These are phyloP conservation scores for Cynaeus angustus DNA, from an alignment of 2,888 invertebrate species.

Conservation along the genomic window DNA sequence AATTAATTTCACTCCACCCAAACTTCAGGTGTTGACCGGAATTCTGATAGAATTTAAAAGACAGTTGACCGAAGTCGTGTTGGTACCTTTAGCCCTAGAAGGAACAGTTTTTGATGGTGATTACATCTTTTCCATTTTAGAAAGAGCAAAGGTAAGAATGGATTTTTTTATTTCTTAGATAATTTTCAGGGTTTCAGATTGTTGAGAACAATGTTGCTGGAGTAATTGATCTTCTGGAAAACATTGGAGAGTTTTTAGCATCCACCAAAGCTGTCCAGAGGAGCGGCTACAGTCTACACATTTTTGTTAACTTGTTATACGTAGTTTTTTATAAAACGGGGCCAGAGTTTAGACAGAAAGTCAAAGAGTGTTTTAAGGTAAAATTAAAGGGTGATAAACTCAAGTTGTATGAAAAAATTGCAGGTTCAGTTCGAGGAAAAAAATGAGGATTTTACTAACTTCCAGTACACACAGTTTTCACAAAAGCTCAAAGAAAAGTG, in stretches of 20 bases:
- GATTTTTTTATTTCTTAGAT: background rate
- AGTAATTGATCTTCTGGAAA: slow-evolving; percentile 82
- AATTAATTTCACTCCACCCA: slow-evolving; percentile 88
- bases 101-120: slow-evolving; percentile 83
- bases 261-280: slow-evolving; percentile 76
- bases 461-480: slow-evolving; percentile 72
- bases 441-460: background rate
- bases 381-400: too few species aligned
- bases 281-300: slow-evolving; percentile 86
- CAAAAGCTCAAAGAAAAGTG: slow-evolving; percentile 71
- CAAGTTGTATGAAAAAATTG: background rate
- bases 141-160: slow-evolving; percentile 76
- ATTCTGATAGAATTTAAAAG: slow-evolving; percentile 73
- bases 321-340: slow-evolving; percentile 77
- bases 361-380: slow-evolving; percentile 81
- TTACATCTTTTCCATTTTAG: slow-evolving; percentile 84
- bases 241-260: slow-evolving; percentile 83
- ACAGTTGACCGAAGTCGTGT: background rate
- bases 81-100: slow-evolving; percentile 66
- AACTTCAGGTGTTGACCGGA: slow-evolving; percentile 85
- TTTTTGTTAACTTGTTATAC: slow-evolving; percentile 84
- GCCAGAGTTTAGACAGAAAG: slow-evolving; percentile 77
- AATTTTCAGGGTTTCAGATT: slow-evolving; percentile 55
- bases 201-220: slow-evolving; percentile 62
- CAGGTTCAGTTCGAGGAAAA: slow-evolving; percentile 13